Conservation (phyloP, 2,113 vertebrate genomes). For the Anoura caudifer region DNA sequence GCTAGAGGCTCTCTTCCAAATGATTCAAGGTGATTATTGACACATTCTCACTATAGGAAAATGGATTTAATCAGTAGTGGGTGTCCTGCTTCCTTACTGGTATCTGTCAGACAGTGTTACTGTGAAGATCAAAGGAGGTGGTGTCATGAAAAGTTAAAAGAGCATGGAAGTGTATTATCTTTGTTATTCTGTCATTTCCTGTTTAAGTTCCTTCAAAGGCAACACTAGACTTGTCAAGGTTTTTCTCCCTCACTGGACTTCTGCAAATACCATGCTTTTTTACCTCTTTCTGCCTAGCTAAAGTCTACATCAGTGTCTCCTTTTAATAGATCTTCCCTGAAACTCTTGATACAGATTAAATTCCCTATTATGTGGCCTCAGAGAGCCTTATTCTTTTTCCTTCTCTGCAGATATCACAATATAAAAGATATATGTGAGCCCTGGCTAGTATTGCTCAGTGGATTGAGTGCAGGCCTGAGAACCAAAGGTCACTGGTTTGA, state of each 20-base stretch:
- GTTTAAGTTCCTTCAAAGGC: neutral
- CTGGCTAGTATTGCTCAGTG: too few species aligned
- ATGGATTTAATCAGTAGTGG: neutral
- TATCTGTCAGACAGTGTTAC: neutral
- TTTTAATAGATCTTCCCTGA: neutral
- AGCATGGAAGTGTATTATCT: neutral
- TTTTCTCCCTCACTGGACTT: neutral
- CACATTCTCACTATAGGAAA: neutral
- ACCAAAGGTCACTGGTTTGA: too few species aligned
- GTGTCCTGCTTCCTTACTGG: neutral
- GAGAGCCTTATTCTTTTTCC: neutral
- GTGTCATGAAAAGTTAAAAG: constrained; percentile 2
- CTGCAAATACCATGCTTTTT: neutral
- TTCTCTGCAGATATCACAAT: neutral
- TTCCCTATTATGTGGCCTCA: neutral
- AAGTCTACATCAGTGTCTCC: neutral
- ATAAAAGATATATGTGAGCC: neutral
- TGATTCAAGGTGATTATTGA: neutral
- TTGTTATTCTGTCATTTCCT: neutral
- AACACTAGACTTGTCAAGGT: neutral
- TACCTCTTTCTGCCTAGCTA: neutral
- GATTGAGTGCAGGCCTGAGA: too few species aligned
- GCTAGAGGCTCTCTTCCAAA: neutral
- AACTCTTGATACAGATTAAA: neutral
- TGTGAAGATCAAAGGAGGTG: neutral